Percentiles rank a stretch among this genome's conserved stretches.
These are phyloP conservation scores for Allolobophora icterica DNA, from an alignment of 2,888 invertebrate species.

Conservation along the genomic window DNA sequence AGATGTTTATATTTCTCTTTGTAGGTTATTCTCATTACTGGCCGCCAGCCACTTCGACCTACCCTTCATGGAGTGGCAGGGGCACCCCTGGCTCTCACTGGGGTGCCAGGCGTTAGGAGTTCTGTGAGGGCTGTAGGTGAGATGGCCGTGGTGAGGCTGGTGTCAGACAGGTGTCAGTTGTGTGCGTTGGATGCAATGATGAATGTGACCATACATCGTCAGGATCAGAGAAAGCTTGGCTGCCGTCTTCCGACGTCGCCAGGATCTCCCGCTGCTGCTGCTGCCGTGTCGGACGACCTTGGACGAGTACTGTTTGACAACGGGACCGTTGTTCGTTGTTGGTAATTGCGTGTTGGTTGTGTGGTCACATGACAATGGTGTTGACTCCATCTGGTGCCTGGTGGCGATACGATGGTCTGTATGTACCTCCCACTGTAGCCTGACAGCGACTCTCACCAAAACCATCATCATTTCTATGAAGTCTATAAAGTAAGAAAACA, in stretches of 20 bases:
- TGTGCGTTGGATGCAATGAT: conserved; percentile 1
- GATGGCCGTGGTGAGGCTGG: conserved; percentile 30
- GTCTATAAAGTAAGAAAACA: background rate
- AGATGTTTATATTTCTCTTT: background rate
- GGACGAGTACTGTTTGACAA: background rate
- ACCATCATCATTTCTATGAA: conserved; percentile 22
- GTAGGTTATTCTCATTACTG: conserved; percentile 32
- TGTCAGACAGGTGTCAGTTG: conserved; percentile 30
- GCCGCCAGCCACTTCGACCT: conserved; percentile 28
- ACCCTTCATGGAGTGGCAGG: conserved; percentile 25
- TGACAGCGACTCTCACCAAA: conserved; percentile 27
- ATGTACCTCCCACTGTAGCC: conserved; percentile 27
- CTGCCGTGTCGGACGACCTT: background rate
- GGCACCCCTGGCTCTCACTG: conserved; percentile 21
- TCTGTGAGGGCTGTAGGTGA: background rate
- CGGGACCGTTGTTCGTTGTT: conserved; percentile 19
- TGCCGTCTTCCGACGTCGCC: background rate
- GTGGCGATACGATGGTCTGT: conserved; percentile 22
- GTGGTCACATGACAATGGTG: background rate
- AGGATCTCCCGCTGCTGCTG: background rate
- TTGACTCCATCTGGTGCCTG: conserved; percentile 21
- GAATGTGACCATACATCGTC: conserved; percentile 13
- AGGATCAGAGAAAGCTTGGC: background rate
- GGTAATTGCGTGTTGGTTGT: conserved; percentile 8
- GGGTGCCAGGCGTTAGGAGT: conserved; percentile 28